These are phyloP conservation scores for Ardeotis arabs DNA, from an alignment of 2,113 vertebrate genomes.

Conservation along the genomic window DNA sequence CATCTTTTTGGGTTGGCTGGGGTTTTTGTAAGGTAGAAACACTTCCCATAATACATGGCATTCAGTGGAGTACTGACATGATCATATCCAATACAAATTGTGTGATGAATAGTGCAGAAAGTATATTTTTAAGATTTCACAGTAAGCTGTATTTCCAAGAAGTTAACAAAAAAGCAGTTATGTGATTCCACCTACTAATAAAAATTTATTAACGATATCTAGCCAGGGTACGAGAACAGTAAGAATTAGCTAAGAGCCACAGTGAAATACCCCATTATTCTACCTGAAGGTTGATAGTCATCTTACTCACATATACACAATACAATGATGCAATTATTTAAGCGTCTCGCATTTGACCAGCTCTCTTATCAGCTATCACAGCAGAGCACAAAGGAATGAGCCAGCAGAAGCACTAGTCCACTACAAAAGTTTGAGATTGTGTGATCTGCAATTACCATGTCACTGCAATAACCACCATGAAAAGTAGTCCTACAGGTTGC, in stretches of 20 bases:
- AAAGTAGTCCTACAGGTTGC: neutral
- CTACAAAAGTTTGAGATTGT: neutral
- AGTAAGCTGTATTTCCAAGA: neutral
- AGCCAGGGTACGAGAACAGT: neutral
- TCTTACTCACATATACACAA: neutral
- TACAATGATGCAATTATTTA: neutral
- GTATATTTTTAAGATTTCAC: neutral
- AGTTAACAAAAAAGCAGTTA: neutral
- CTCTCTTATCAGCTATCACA: neutral
- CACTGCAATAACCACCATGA: neutral
- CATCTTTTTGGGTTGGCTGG: neutral
- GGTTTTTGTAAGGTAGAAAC: neutral
- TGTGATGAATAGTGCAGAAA: neutral
- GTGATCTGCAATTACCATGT: neutral
- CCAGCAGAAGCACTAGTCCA: neutral
- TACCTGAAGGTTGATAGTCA: neutral
- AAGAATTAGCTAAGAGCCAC: neutral
- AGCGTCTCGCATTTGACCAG: neutral
- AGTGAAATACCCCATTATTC: neutral
- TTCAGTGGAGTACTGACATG: neutral
- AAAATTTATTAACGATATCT: neutral
- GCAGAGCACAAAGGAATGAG: neutral
- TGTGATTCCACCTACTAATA: accelerated
- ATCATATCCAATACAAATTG: neutral
- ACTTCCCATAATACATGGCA: neutral